A percentile compares a stretch with the other conserved stretches of the same genome.
Evolutionary conservation across 2,888 invertebrate species (phyloP).

Genomic region (Epistrophe eligans): DNA sequence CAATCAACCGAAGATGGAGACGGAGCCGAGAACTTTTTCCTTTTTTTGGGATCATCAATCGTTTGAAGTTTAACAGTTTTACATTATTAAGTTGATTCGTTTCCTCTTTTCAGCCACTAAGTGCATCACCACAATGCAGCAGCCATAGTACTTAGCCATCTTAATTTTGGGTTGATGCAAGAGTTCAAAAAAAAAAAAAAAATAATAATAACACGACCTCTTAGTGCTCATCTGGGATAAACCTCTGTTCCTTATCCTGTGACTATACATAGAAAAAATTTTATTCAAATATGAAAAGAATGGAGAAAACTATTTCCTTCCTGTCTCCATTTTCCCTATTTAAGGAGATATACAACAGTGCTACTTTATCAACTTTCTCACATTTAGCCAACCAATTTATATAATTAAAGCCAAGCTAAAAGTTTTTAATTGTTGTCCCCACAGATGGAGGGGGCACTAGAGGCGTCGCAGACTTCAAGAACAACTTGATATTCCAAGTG

Average conservation of each 20-base stretch:
- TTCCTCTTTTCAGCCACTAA: constrained; percentile 14
- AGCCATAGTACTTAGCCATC: constrained; percentile 11
- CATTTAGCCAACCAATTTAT: constrained; percentile 69
- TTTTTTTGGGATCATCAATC: constrained; percentile 56
- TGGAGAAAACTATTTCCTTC: constrained; percentile 7
- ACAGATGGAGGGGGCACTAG: constrained; percentile 26
- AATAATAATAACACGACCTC: neutral
- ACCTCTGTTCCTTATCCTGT: neutral
- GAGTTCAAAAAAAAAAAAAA: neutral
- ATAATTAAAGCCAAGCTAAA: constrained; percentile 65
- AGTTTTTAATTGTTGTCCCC: constrained; percentile 71
- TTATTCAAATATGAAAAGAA: constrained; percentile 4
- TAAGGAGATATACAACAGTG: constrained; percentile 20
- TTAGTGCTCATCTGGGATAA: neutral
- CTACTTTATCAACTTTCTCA: constrained; percentile 48
- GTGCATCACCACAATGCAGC: constrained; percentile 36
- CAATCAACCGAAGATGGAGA: constrained; percentile 53
- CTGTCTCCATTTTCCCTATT: constrained; percentile 22
- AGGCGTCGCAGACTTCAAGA: constrained; percentile 2
- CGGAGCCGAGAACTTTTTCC: constrained; percentile 25
- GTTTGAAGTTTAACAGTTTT: constrained; percentile 49
- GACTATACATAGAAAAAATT: neutral
- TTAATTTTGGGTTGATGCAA: constrained; percentile 2
- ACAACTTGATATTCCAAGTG: constrained; percentile 34
- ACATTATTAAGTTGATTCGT: constrained; percentile 54